Evolutionary conservation across 2,113 vertebrate species (phyloP), one percentile per base, ranked within the genome.

Genomic region (Brachyhypopomus occidentalis): DNA sequence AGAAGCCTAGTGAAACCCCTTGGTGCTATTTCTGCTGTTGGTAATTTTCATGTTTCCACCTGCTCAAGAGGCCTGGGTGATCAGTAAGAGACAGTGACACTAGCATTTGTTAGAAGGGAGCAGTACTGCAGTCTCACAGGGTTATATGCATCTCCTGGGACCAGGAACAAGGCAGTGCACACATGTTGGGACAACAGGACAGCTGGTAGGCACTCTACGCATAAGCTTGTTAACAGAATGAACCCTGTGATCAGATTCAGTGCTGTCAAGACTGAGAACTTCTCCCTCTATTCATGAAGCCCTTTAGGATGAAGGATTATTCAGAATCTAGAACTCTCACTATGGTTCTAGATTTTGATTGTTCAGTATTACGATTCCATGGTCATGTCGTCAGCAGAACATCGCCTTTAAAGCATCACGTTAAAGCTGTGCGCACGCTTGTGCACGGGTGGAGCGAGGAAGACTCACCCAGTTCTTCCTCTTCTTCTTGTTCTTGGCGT

Each of bases 391-490:
- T 52, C 45, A 52, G 2, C 45, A 48, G 11, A 19, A 56, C 3
- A 34, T 34, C 12, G 1, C 12, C 7, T n/a, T 36, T 16, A 20
- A 38, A 38, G 14, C 19, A 17, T 20, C 11, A 70, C 36, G 34
- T 14, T n/a, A n/a, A n/a, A n/a, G n/a, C n/a, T 19, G 23, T 8
- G 30, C 12, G 9, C 17, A 0, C 3, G 14, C 19, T 0, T 2
- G 5, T 48, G 11, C 27, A 27, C 6, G 11, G 30, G 20, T 52
- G 12, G 17, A 48, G 12, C 14, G 48, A 48, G 4, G 9, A 69
- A 76, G 82, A 78, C 94, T 92, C 90, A 96, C 95, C 95, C 95
- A 96, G 78, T 96, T 96, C 93, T 95, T 96, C 88, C 95, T 96
- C 92, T 96, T 96, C 88, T 96, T 96, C 90, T 96, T 96, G 80